Evolutionary conservation across 92 coral and sea anemone species (phyloP).

Genomic region (Ricordea florida): DNA sequence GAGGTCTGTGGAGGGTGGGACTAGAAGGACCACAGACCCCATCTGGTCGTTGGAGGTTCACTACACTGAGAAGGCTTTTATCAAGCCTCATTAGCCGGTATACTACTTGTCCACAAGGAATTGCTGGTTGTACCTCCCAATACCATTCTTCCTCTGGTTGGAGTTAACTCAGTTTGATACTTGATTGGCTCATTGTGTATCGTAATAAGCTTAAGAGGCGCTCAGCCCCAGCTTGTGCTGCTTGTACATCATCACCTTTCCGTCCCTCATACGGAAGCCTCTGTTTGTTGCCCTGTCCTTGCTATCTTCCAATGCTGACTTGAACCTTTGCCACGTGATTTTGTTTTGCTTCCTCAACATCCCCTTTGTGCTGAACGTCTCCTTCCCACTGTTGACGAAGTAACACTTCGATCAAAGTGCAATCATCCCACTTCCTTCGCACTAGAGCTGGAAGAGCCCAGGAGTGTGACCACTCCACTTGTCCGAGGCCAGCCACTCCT

Average conservation of each 20-base stretch:
- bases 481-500: constrained; percentile 18
- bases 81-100: no score
- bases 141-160: neutral
- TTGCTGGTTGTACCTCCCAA: neutral
- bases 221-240: constrained; percentile 14
- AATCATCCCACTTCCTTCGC: constrained; percentile 13
- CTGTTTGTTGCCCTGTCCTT: constrained; percentile 12
- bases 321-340: neutral
- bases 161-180: neutral
- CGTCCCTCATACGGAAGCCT: constrained; percentile 1
- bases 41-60: no score
- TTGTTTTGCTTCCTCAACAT: constrained; percentile 19
- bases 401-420: constrained; percentile 36
- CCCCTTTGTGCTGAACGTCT: constrained; percentile 20
- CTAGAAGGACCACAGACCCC: no score
- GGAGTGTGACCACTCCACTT: neutral
- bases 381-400: neutral
- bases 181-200: neutral
- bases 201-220: constrained; percentile 27
- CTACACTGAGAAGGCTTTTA: no score
- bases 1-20: no score
- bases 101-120: neutral
- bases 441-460: neutral
- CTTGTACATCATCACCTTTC: neutral
- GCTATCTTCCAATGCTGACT: neutral